Percentiles rank a stretch among this genome's conserved stretches.
These are phyloP conservation scores for Tenodera sinensis DNA, from an alignment of 2,888 invertebrate genomes.

Conservation along the genomic window DNA sequence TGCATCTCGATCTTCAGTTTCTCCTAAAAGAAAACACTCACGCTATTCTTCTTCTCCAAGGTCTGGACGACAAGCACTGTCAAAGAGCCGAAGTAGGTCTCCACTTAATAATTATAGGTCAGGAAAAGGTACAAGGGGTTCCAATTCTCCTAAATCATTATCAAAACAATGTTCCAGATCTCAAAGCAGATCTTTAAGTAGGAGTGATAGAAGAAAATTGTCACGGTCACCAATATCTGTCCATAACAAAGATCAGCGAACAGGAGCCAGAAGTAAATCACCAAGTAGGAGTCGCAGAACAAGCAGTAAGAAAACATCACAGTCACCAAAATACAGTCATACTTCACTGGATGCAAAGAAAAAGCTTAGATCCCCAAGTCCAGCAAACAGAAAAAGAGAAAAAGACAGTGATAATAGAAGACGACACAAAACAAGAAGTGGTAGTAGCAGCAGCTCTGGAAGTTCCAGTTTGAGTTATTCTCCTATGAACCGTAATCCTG, in stretches of 20 bases:
- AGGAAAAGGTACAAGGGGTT: slow-evolving; percentile 4
- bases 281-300: not conserved
- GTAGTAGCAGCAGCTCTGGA: not conserved
- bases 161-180: slow-evolving; percentile 8
- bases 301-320: not conserved
- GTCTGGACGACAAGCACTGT: slow-evolving; percentile 30
- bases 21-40: slow-evolving; percentile 31
- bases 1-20: not conserved
- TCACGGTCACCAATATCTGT: slow-evolving; percentile 9
- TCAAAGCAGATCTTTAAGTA: not conserved
- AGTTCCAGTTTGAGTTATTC: slow-evolving; percentile 61
- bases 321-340: not conserved
- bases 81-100: slow-evolving; percentile 33
- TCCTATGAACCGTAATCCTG: slow-evolving; percentile 64
- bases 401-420: not conserved
- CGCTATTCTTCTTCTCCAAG: slow-evolving; percentile 35
- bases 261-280: slow-evolving; percentile 21
- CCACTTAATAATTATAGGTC: slow-evolving; percentile 20
- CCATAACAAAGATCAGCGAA: not conserved
- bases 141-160: slow-evolving; percentile 3
- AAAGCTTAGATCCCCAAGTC: slow-evolving; percentile 1
- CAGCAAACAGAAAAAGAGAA: not conserved
- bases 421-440: slow-evolving; percentile 2
- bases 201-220: not conserved
- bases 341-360: slow-evolving; percentile 6